Evolutionary conservation across 2,888 invertebrate genomes (phyloP), one percentile per base, ranked within the genome.

Genomic region (Pemphredon lugubris): DNA sequence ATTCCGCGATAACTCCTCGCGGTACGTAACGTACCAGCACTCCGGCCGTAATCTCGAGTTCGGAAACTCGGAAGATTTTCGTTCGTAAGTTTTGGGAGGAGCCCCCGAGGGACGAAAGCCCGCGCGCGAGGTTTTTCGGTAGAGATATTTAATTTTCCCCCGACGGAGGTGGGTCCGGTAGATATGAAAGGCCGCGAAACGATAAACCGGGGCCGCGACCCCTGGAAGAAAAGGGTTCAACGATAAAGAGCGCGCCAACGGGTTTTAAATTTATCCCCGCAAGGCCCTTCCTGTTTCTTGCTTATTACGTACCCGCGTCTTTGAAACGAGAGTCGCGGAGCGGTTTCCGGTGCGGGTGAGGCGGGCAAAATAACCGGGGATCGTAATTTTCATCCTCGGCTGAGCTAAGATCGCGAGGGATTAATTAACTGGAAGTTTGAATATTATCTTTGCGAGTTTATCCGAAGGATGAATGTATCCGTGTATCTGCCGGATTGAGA

Each of bases 111-210:
- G 53, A 40, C 14, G 21, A 42, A 60, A 48, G 3, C 54, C n/a
- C n/a, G n/a, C n/a, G n/a, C n/a, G n/a, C n/a, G n/a, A n/a, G n/a
- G n/a, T n/a, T n/a, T n/a, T n/a, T n/a, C n/a, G 42, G 54, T 16
- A 26, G 21, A 69, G 75, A 78, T 81, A 83, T 82, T 83, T 82
- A 83, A 83, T 83, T 83, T 77, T 70, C 66, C 66, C n/a, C 48
- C 59, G 40, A 21, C 40, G 61, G 47, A 45, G 50, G 34, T 20
- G 53, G 16, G 18, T 48, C 13, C 34, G 5, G 16, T 40, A 39
- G 60, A 71, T 77, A 54, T 77, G 7, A 74, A 79, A 79, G 77
- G 53, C 59, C 64, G 71, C 50, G 75, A 80, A 79, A 78, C 63
- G 75, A 81, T 83, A 82, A n/a, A 82, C 74, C 70, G 48, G 81